These are phyloP conservation scores for Gopherus evgoodei DNA, from an alignment of 2,113 vertebrate genomes.

Conservation along the genomic window DNA sequence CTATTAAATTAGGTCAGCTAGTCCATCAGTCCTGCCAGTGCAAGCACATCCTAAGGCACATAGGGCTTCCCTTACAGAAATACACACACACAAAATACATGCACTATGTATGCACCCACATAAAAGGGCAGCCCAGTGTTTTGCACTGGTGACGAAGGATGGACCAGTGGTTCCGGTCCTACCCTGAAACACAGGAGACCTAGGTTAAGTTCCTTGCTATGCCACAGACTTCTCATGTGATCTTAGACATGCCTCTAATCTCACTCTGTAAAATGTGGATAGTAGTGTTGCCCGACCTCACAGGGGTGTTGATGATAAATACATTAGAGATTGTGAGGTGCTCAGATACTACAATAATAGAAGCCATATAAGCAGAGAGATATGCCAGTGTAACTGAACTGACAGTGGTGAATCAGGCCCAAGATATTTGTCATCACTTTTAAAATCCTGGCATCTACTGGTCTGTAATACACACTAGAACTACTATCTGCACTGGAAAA, in stretches of 20 bases:
- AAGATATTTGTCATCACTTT: not conserved
- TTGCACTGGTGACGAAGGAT: too few species aligned
- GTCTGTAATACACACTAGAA: not conserved
- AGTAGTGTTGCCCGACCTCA: not conserved
- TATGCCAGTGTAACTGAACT: not conserved
- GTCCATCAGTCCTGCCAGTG: not conserved
- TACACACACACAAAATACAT: not conserved
- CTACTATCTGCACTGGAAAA: not conserved
- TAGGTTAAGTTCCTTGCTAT: not conserved
- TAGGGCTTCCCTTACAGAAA: not conserved
- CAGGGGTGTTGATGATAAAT: not conserved
- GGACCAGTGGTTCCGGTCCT: not conserved
- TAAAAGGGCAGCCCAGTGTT: not conserved
- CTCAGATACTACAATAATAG: not conserved
- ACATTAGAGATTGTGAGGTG: rapidly evolving
- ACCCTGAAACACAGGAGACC: not conserved
- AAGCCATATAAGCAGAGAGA: not conserved
- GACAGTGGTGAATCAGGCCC: too few species aligned
- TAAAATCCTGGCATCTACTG: not conserved
- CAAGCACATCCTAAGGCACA: not conserved
- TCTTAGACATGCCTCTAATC: not conserved
- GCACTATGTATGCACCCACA: not conserved
- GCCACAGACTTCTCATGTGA: not conserved
- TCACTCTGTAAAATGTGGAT: not conserved
- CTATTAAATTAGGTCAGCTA: slow-evolving; percentile 28